Conservation (phyloP, 1,140 invertebrate genomes). For the Drosophila athabasca region DNA sequence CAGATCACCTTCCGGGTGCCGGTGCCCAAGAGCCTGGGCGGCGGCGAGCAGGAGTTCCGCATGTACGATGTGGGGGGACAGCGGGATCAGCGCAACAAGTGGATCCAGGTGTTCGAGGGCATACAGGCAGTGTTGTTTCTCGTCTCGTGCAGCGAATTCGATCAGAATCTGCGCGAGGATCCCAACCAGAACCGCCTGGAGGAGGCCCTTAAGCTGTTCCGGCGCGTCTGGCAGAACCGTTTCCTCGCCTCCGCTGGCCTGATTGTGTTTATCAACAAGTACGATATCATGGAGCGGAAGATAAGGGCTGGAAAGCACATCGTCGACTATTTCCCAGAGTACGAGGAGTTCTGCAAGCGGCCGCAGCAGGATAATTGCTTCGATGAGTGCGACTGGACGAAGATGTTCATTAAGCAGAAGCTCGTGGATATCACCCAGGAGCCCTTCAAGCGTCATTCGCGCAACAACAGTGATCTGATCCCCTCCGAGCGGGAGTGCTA, state of each 20-base stretch:
- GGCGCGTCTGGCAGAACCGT: constrained; percentile 91
- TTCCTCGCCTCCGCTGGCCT: constrained; percentile 89
- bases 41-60: constrained; percentile 88
- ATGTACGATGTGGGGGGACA: constrained; percentile 93
- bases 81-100: constrained; percentile 91
- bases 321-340: constrained; percentile 88
- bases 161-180: constrained; percentile 90
- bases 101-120: constrained; percentile 93
- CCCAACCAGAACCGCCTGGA: constrained; percentile 87
- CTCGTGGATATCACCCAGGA: constrained; percentile 84
- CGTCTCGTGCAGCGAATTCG: constrained; percentile 91
- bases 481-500: constrained; percentile 85
- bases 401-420: constrained; percentile 88
- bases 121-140: constrained; percentile 92
- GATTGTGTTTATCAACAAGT: constrained; percentile 93
- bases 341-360: constrained; percentile 84
- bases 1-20: constrained; percentile 90
- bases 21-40: constrained; percentile 88
- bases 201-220: constrained; percentile 89
- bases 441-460: constrained; percentile 73
- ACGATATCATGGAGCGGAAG: constrained; percentile 90
- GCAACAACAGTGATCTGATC: constrained; percentile 65
- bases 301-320: constrained; percentile 87
- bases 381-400: constrained; percentile 87
- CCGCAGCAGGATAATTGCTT: constrained; percentile 83